phyloP scores from a whole-genome alignment of 1,140 invertebrate species.

The Pseudomyrmex concolor region DNA sequence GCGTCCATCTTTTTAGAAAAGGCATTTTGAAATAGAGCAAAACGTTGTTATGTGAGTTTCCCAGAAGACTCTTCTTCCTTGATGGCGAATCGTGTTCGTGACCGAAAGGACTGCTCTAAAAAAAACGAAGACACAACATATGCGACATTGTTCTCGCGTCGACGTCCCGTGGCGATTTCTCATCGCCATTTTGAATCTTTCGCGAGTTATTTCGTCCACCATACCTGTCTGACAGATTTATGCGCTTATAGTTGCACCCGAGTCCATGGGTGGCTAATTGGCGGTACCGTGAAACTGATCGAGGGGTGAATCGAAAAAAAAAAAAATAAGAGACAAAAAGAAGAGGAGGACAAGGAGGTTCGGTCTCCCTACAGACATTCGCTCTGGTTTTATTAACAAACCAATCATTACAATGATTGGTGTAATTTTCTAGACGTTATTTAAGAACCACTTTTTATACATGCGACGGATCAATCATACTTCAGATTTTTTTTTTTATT shows the following conservation, averaged over 20 bases:
- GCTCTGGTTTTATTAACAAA: conserved; percentile 15
- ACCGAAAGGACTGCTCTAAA: background rate
- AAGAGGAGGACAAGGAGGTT: background rate
- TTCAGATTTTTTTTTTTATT: background rate
- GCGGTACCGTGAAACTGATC: conserved; percentile 64
- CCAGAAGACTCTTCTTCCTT: background rate
- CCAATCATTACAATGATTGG: conserved; percentile 34
- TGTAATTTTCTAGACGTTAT: conserved; percentile 45
- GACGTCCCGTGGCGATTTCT: conserved; percentile 66
- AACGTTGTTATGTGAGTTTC: background rate
- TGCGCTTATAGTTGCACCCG: conserved; percentile 67
- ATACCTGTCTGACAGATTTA: conserved; percentile 68
- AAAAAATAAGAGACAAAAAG: background rate
- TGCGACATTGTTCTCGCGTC: conserved; percentile 61
- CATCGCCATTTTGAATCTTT: conserved; percentile 64
- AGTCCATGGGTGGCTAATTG: conserved; percentile 71
- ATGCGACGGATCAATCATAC: background rate
- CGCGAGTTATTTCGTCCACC: conserved; percentile 29
- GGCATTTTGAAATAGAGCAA: conserved; percentile 12
- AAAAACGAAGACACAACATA: conserved; percentile 19
- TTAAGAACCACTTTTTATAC: background rate
- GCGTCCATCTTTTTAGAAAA: background rate
- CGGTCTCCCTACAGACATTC: background rate
- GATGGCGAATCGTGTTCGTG: conserved; percentile 2
- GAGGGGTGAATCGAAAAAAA: background rate